Evolutionary conservation across 2,113 vertebrate genomes (phyloP), one percentile per base, ranked within the genome.

Genomic region (Misgurnus mizolepis): DNA sequence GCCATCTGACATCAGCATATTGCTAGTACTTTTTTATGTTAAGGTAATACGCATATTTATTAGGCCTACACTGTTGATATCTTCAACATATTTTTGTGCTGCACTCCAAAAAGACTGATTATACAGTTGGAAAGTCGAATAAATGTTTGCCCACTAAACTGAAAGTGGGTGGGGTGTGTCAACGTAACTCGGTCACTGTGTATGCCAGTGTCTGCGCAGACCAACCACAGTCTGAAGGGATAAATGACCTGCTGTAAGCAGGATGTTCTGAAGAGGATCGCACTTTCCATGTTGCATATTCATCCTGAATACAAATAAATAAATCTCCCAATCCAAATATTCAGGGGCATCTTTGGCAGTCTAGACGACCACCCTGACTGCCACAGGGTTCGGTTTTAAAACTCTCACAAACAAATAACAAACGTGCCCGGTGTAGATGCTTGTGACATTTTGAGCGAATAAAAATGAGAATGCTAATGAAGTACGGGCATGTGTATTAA

Each of bases 291-390:
- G 81, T 77, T 88, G 88, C 89, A 89, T 91, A 90, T 91, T 92
- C 86, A 87, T 89, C 86, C 88, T 79, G 73, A 91, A 89, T 79
- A 83, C 88, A 92, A 91, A 93, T 88, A 91, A 93, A 91, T 90
- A 92, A 88, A 90, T 84, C 80, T 85, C 71, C 60, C n/a, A 85
- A 88, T 91, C 89, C 90, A 91, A 92, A 93, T 88, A 91, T 43
- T 53, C 69, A 47, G n/a, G 84, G 84, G 86, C 88, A 90, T 89
- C 88, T 79, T 90, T 92, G 91, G 89, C 88, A 45, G 17, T 4
- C 27, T 56, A 76, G 17, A 1, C 3, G 91, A 83, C 93, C 92
- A 92, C 91, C 91, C 90, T 90, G 75, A 75, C 82, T 67, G 86
- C 87, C 85, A 18, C 77, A 76, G 58, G 80, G 72, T 79, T 85